Base-by-base conservation (phyloP, 2,113 vertebrate genomes). In the Bufo gargarizans region DNA sequence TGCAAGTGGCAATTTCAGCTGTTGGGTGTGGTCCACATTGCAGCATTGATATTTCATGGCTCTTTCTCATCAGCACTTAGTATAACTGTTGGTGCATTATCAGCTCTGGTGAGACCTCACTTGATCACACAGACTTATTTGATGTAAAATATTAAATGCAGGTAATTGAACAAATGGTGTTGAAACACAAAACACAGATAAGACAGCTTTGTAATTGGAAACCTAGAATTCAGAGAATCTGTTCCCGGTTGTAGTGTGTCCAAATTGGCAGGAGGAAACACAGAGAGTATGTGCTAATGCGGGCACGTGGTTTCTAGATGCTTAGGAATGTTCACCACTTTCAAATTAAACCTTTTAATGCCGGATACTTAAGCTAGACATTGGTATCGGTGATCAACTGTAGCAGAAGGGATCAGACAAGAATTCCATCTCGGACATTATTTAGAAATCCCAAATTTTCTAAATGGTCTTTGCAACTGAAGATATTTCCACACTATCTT, bases 201-300 rank as follows among this genome's bases (percentile, higher is more conserved):
- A 90, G 89, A 88, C 83, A 89, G 14, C 77, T 91, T 91, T 88
- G 90, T 86, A 90, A 92, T 87, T 59, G 91, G 90, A 90, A 91
- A 89, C 74, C 76, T 81, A 4, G 0, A 19, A 9, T 83, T 8
- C 1, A 0, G 86, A 81, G 76, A 74, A 86, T 65, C 82, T 91
- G 90, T 65, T 17, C 10, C 67, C 71, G 71, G 88, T 77, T 79
- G 84, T 5, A 69, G 86, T 90, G 74, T 4, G 0, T 63, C 79
- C 55, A 84, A 67, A 45, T 84, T 90, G 86, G 69, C 0, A 86
- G 0, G 65, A 2, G 0, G 55, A 0, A n/a, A 69, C 84, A 49
- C 45, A 53, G 1, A 33, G 43, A 67, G 63, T 74, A 69, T 58
- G 78, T 59, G 90, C 87, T 72, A 84, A 74, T 87, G 0, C 0